Percentiles rank a stretch among this genome's conserved stretches.
Evolutionary conservation across 2,113 vertebrate genomes (phyloP).

Genomic region (Lates calcarifer): DNA sequence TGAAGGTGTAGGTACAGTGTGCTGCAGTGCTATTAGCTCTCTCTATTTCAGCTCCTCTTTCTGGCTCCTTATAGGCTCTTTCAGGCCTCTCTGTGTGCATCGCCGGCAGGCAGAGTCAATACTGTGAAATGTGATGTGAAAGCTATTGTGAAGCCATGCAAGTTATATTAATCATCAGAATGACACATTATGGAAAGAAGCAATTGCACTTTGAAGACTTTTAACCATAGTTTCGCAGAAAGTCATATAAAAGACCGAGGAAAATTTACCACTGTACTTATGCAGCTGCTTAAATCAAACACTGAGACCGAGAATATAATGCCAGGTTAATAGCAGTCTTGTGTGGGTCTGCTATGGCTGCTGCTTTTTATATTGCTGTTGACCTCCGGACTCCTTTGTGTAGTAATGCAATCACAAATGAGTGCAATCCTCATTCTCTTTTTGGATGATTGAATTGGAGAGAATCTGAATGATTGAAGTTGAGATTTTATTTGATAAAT

Average conservation of each 20-base stretch:
- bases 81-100: slow-evolving; percentile 27
- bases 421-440: slow-evolving; percentile 7
- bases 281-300: slow-evolving; percentile 29
- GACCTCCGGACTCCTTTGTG: slow-evolving; percentile 14
- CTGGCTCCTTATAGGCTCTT: slow-evolving; percentile 33
- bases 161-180: slow-evolving; percentile 73
- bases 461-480: slow-evolving; percentile 30
- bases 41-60: slow-evolving; percentile 32
- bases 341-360: slow-evolving; percentile 17
- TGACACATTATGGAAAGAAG: slow-evolving; percentile 57
- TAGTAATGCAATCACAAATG: slow-evolving; percentile 42
- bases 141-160: slow-evolving; percentile 67
- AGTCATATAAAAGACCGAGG: slow-evolving; percentile 11
- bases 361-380: slow-evolving; percentile 40
- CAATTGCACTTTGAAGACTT: slow-evolving; percentile 58
- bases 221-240: slow-evolving; percentile 22
- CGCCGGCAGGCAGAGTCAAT: slow-evolving; percentile 58
- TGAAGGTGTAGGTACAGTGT: slow-evolving; percentile 25
- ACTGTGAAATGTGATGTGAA: slow-evolving; percentile 75
- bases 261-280: slow-evolving; percentile 10
- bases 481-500: slow-evolving; percentile 44
- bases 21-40: slow-evolving; percentile 44
- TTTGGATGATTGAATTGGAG: slow-evolving; percentile 22
- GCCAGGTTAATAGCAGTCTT: slow-evolving; percentile 47
- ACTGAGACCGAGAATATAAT: slow-evolving; percentile 2